Evolutionary conservation across 1,140 invertebrate genomes (phyloP), one percentile per base, ranked within the genome.

Genomic region (Leptinotarsa texana): DNA sequence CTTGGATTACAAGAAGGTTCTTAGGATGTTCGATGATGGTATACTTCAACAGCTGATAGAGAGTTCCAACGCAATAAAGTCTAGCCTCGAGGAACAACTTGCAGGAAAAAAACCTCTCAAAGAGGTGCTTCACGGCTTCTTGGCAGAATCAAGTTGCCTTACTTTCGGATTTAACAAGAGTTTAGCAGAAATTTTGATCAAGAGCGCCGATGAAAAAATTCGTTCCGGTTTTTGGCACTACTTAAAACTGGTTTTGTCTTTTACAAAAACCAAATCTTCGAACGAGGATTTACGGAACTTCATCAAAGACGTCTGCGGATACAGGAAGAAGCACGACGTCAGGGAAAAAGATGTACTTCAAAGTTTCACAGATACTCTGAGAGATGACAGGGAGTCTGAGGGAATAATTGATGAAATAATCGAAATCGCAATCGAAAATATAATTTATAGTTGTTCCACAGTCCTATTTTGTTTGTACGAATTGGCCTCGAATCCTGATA

Each of bases 401-500:
- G 62, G 73, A 6, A 75, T 77, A 33, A 21, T 63, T 4, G 48
- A 68, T 15, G 73, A 76, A 71, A 17, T 79, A 24, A 74, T 77
- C 57, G 22, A 75, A 49, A 48, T 73, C 13, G 70, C 77, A 68
- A 15, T 74, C 4, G 70, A 75, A 27, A 73, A 42, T 47, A 24
- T 80, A 1, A 63, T 22, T 49, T 69, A 74, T 57, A 42, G 65
- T 8, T 75, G 72, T 74, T 72, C 71, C 2, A 24, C 63, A 33
- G 42, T 74, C 13, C 24, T 76, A n/a, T 74, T 78, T 66, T 74
- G 75, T 47, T 62, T 80, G 11, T 80, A 77, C 48, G 80, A 80
- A 73, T 73, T 80, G 57, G 71, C 73, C 21, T 27, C 67, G 13
- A 74, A 78, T 72, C 61, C 42, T 3, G 80, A 80, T 17, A 75